These are phyloP conservation scores for Eupithecia insigniata DNA, from an alignment of 2,888 invertebrate genomes.

Conservation along the genomic window DNA sequence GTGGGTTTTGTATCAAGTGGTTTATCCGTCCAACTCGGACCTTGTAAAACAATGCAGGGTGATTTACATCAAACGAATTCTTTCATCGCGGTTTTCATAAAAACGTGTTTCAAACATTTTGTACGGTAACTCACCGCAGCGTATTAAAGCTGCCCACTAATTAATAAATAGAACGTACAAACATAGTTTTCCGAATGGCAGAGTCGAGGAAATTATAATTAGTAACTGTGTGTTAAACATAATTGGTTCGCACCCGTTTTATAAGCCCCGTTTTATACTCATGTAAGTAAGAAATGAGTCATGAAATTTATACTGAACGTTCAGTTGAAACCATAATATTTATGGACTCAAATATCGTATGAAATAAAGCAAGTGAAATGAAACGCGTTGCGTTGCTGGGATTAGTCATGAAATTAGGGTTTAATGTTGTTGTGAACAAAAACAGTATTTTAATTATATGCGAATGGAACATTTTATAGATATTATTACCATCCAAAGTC, in stretches of 20 bases:
- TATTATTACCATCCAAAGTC: neutral
- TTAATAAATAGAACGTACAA: conserved; percentile 70
- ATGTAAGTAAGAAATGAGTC: conserved; percentile 30
- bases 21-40: neutral
- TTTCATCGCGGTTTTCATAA: conserved; percentile 36
- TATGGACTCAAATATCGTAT: conserved; percentile 17
- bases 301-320: conserved; percentile 25
- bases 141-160: conserved; percentile 57
- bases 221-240: conserved; percentile 66
- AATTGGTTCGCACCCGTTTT: conserved; percentile 60
- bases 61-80: conserved; percentile 31
- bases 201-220: conserved; percentile 71
- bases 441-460: neutral
- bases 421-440: neutral
- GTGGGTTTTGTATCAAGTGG: conserved; percentile 1
- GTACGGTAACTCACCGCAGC: conserved; percentile 59
- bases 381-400: conserved; percentile 8
- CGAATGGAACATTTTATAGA: neutral
- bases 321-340: conserved; percentile 23
- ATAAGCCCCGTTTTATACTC: conserved; percentile 45
- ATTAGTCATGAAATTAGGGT: conserved; percentile 19
- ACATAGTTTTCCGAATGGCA: conserved; percentile 68
- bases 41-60: conserved; percentile 23
- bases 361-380: conserved; percentile 9
- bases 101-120: conserved; percentile 49